Base-by-base conservation (phyloP, 1,140 invertebrate species). In the Drosophila varians region DNA sequence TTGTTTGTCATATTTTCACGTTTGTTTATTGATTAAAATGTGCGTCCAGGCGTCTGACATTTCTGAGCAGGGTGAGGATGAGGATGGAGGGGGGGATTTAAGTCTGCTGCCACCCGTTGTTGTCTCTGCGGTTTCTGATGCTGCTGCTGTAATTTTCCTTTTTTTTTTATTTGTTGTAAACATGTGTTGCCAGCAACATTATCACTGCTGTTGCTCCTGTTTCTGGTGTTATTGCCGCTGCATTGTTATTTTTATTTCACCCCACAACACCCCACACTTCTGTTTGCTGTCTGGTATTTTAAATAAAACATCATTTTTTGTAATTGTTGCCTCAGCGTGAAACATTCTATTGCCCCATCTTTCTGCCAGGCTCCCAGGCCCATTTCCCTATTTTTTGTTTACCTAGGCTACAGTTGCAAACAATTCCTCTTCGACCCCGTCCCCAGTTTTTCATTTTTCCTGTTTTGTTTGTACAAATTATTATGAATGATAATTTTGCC, bases 11-110 rank as follows among this genome's bases (percentile, higher is more conserved):
- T 87, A 87, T 82, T 82, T 88, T 77, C 66, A 83, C 77, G 71
- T 83, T 87, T 87, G 83, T 87, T 87, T 87, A 87, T 83, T 83
- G 83, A 88, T 87, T 75, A 84, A 82, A 88, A 78, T 82, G 74
- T 88, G 74, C 78, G 45, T 64, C 74, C 68, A 77, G 55, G 52
- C 73, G 61, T 25, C 45, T 28, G 48, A 52, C 28, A 18, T 31
- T 40, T 25, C 5, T 4, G 3, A 12, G 3, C 7, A 18, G 43
- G 11, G 9, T 14, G 42, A 11, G 3, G 36, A 16, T 4, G 14
- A 6, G 36, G 36, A 4, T 34, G 2, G 36, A 16, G 7, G 26
- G 38, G 11, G 40, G 38, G 45, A 26, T 55, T 28, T 28, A 12
- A 38, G 46, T 52, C 56, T 79, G 70, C 57, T 57, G 60, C 56